Conservation (phyloP, 2,113 vertebrate species). For the Buteo buteo region DNA sequence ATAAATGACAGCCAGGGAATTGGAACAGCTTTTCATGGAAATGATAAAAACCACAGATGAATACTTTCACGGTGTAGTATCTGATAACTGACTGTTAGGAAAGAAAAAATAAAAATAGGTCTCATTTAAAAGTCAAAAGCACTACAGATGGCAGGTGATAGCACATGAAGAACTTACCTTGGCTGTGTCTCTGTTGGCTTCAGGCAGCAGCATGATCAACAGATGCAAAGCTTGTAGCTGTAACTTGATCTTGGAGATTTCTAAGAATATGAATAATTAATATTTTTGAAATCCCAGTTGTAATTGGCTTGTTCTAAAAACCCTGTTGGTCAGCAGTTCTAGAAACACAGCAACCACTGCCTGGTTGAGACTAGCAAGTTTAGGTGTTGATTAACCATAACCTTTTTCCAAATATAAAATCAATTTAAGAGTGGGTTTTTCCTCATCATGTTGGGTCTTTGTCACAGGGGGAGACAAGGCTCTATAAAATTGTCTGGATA, state of each 20-base stretch:
- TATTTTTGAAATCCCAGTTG: not conserved
- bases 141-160: not conserved
- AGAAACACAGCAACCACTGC: not conserved
- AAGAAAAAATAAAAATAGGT: not conserved
- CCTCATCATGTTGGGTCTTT: not conserved
- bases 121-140: not conserved
- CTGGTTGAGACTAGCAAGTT: not conserved
- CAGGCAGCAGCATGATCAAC: slow-evolving; percentile 88
- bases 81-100: not conserved
- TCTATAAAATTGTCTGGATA: not conserved
- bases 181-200: slow-evolving; percentile 87
- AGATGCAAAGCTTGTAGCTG: slow-evolving; percentile 94
- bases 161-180: slow-evolving; percentile 73
- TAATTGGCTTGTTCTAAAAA: not conserved
- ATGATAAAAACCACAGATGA: not conserved
- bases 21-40: not conserved
- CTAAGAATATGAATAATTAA: slow-evolving; percentile 70
- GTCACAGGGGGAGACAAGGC: not conserved
- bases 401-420: not conserved
- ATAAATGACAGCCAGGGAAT: not conserved
- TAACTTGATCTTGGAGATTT: slow-evolving; percentile 82
- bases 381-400: not conserved
- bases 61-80: not conserved
- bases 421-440: not conserved
- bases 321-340: not conserved